A percentile compares a stretch with the other conserved stretches of the same genome.
Evolutionary conservation across 2,113 vertebrate genomes (phyloP).

Genomic region (Mobula birostris): DNA sequence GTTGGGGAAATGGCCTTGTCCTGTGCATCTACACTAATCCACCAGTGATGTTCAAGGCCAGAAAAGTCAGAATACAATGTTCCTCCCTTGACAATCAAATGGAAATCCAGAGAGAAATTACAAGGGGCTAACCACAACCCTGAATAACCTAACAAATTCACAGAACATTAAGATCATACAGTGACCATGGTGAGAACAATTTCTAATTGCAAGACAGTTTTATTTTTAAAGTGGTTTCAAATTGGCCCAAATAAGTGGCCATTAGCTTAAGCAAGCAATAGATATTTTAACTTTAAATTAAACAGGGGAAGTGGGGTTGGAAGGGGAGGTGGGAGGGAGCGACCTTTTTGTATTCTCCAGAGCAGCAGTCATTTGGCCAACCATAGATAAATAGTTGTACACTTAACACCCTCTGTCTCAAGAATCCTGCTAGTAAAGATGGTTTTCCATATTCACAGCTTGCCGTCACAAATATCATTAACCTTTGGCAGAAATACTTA

Average conservation of each 20-base stretch:
- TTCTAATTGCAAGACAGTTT: not conserved
- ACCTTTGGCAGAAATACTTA: not conserved
- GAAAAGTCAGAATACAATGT: not conserved
- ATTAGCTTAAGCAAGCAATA: not conserved
- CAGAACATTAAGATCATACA: not conserved
- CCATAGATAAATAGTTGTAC: not conserved
- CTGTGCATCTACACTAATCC: not conserved
- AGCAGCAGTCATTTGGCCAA: not conserved
- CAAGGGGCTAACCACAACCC: not conserved
- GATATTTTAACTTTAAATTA: not conserved
- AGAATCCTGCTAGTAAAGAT: not conserved
- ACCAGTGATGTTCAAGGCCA: not conserved
- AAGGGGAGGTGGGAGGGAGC: not conserved
- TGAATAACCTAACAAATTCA: not conserved
- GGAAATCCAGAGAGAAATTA: not conserved
- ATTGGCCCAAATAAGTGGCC: not conserved
- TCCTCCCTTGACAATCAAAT: not conserved
- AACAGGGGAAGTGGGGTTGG: not conserved
- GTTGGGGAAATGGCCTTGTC: not conserved
- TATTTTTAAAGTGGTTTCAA: not conserved
- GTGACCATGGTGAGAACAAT: not conserved
- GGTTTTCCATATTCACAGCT: not conserved
- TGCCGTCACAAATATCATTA: constrained; percentile 22
- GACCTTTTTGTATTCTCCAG: not conserved
- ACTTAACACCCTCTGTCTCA: not conserved